Evolutionary conservation across 2,113 vertebrate species (phyloP).

Genomic region (Rhinolophus sinicus): DNA sequence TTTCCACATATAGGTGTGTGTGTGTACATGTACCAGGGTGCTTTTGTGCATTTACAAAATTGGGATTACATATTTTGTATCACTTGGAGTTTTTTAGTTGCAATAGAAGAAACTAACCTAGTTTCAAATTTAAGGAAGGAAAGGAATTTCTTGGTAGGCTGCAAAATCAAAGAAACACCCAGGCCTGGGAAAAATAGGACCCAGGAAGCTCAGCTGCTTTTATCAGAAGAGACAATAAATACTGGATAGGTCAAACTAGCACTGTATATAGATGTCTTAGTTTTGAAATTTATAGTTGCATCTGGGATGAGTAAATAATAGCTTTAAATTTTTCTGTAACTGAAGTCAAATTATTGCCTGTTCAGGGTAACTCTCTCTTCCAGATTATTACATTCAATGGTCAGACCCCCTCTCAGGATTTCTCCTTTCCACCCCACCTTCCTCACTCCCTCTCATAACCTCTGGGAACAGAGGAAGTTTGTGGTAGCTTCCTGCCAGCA

Average conservation of each 20-base stretch:
- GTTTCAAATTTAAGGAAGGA: slow-evolving; percentile 48
- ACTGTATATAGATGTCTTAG: background rate
- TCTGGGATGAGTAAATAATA: background rate
- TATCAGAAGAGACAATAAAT: background rate
- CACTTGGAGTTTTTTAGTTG: slow-evolving; percentile 20
- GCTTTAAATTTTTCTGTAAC: background rate
- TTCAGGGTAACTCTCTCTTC: background rate
- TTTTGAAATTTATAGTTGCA: background rate
- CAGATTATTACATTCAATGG: background rate
- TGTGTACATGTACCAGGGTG: background rate
- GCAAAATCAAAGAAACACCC: slow-evolving; percentile 3
- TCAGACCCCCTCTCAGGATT: background rate
- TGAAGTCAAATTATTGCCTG: background rate
- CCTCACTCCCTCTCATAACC: background rate
- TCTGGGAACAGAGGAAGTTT: background rate
- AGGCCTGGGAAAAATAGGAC: slow-evolving; percentile 1
- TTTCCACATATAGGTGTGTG: background rate
- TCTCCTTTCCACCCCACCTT: background rate
- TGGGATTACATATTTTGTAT: slow-evolving; percentile 23
- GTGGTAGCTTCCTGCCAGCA: background rate
- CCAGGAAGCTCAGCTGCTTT: background rate
- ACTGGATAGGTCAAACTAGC: background rate
- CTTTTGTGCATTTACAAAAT: background rate
- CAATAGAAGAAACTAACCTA: slow-evolving; percentile 51
- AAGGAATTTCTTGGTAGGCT: slow-evolving; percentile 50